These are phyloP conservation scores for Trachelipus rathkii DNA, from an alignment of 1,140 invertebrate species.

Conservation along the genomic window DNA sequence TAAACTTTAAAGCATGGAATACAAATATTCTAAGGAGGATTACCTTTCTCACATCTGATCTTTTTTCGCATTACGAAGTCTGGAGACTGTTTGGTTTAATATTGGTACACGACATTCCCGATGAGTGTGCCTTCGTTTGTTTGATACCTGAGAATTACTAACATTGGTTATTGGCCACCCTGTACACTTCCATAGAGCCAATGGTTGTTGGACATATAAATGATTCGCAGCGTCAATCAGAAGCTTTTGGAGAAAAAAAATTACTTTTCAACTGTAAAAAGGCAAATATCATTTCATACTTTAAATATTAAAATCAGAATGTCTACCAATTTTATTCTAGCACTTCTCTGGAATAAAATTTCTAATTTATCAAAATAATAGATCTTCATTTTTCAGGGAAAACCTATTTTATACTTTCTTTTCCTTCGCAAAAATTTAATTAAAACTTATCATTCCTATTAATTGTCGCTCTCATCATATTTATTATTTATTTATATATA, in stretches of 20 bases:
- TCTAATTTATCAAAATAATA: too few relatives aligned
- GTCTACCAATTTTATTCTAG: too few relatives aligned
- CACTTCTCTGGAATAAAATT: too few relatives aligned
- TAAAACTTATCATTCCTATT: too few relatives aligned
- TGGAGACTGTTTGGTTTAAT: constrained; percentile 62
- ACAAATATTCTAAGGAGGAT: constrained; percentile 42
- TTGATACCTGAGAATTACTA: background rate
- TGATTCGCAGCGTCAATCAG: background rate
- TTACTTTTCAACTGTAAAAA: too few relatives aligned
- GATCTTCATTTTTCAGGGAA: too few relatives aligned
- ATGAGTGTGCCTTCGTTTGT: constrained; percentile 16
- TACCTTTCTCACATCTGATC: constrained; percentile 58
- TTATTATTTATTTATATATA: too few relatives aligned
- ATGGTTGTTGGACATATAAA: background rate
- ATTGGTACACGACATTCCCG: constrained; percentile 28
- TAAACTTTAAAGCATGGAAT: constrained; percentile 6
- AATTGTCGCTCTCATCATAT: too few relatives aligned
- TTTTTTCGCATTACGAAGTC: constrained; percentile 64
- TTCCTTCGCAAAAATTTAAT: too few relatives aligned
- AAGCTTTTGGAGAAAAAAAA: background rate
- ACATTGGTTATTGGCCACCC: background rate
- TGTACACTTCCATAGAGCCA: background rate
- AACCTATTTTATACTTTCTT: too few relatives aligned
- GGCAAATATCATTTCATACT: too few relatives aligned
- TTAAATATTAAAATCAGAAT: too few relatives aligned